Base-by-base conservation (phyloP, 2,888 invertebrate genomes). In the Amiota mariae region DNA sequence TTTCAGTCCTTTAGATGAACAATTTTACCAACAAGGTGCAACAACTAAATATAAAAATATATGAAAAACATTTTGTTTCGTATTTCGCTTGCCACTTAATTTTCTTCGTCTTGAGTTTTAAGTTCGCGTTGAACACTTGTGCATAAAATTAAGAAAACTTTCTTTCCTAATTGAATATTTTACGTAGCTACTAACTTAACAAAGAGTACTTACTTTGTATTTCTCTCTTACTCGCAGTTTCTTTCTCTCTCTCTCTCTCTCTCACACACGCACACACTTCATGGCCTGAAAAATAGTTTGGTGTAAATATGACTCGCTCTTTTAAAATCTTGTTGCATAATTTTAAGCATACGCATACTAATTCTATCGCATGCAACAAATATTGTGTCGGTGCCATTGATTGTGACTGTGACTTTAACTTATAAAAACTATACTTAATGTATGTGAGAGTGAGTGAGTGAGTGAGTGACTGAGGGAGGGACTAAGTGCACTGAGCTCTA, bases 131-230 rank as follows among this genome's bases (percentile, higher is more conserved):
- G 46, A 63, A 49, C 71, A 61, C 64, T 64, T 56, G 66, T 56
- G 59, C 72, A 72, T 72, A 61, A 56, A 76, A 78, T 73, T 72
- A 72, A 78, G 76, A 76, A 78, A 72, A 36, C 36, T 36, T 36
- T 36, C 71, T 68, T 79, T 75, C 77, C 75, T 79, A 80, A 80
- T 80, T 80, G 80, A 80, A 80, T 79, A 80, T 78, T 79, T 79
- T 76, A 73, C 78, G 77, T 76, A 75, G 74, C 74, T 68, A 75
- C 74, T 68, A 75, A 72, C 75, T 70, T 49, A 70, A 72, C 76
- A 46, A 49, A n/a, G 57, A 24, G 59, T 59, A 18, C 15, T 20
- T 15, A 20, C 20, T 20, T 59, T 59, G 54, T 8, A 51, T 59
- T 20, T 20, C n/a, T 18, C 10, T 59, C 18, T 12, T 12, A 1